A percentile compares a stretch with the other conserved stretches of the same genome.
Evolutionary conservation across 2,888 invertebrate species (phyloP).

Genomic region (Unio delphinus): DNA sequence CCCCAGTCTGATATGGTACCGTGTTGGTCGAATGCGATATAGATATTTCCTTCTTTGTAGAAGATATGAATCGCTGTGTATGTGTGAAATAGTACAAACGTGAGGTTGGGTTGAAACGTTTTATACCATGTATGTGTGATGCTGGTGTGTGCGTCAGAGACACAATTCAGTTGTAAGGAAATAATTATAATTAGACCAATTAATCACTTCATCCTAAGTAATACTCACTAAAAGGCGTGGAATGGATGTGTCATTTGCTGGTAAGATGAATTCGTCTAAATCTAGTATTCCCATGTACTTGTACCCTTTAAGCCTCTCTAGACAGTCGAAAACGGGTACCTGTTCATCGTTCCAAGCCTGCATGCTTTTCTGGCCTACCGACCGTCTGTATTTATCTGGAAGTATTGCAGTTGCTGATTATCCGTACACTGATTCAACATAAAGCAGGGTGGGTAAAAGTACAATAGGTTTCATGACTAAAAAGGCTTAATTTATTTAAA

Average conservation of each 20-base stretch:
- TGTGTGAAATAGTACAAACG: not conserved
- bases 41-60: too few species aligned
- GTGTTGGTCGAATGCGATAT: too few species aligned
- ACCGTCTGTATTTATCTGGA: not conserved
- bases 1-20: too few species aligned
- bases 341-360: constrained; percentile 36
- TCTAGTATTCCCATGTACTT: constrained; percentile 22
- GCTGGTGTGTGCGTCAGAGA: not conserved
- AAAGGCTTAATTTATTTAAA: too few species aligned
- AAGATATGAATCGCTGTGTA: not conserved
- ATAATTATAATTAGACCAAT: not conserved
- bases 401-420: too few species aligned
- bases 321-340: constrained; percentile 25
- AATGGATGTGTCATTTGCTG: constrained; percentile 8
- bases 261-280: constrained; percentile 28
- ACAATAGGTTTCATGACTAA: too few species aligned
- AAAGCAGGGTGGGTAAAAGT: too few species aligned
- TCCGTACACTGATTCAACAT: too few species aligned
- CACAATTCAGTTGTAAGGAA: not conserved
- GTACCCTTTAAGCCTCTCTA: constrained; percentile 25
- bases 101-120: not conserved
- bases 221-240: constrained; percentile 22
- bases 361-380: constrained; percentile 20
- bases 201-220: not conserved
- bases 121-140: not conserved